Evolutionary conservation across 2,797 vertebrate genomes (phyloP), one percentile per base, ranked within the genome.

Genomic region (Karalla daura): DNA sequence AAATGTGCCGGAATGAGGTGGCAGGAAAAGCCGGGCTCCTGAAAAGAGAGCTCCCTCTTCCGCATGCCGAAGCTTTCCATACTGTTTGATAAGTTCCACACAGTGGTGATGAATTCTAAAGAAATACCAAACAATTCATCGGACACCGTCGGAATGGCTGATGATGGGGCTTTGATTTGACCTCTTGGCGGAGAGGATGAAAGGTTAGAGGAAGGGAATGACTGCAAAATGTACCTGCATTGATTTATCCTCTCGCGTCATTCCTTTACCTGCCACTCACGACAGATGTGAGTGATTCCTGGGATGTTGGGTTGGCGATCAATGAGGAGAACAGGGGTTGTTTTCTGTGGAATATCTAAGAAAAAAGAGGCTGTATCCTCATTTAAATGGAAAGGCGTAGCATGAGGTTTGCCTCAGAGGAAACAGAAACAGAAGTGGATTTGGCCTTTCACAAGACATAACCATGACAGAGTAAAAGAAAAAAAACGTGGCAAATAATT

Each of bases 161-260:
- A 78, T 81, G 83, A 81, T 25, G 50, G 45, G 45, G 51, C 69
- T 88, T 85, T 78, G 83, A 76, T 65, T 77, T 88, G 88, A 90
- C 86, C 86, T 78, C 79, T 68, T 18, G 51, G 51, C 49, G 67
- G 55, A 78, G 69, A 79, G 80, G 81, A 87, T 78, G 71, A 88
- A 89, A 91, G 90, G 89, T 89, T 63, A 85, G 74, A 74, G 70
- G 59, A 81, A 46, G 76, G 84, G 78, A 82, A 82, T 70, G 86
- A 88, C 89, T 89, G 83, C 85, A 71, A 85, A 90, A 88, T 82
- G 80, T 78, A 81, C 81, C 65, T 3, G 25, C 61, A 91, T 91
- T 39, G 87, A 91, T 92, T 89, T 84, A 58, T 77, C 47, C 71
- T 81, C 86, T 76, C 71, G 76, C 49, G 35, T 78, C 81, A 83